These are phyloP conservation scores for Hippocampus comes DNA, from an alignment of 2,113 vertebrate species.

Conservation along the genomic window DNA sequence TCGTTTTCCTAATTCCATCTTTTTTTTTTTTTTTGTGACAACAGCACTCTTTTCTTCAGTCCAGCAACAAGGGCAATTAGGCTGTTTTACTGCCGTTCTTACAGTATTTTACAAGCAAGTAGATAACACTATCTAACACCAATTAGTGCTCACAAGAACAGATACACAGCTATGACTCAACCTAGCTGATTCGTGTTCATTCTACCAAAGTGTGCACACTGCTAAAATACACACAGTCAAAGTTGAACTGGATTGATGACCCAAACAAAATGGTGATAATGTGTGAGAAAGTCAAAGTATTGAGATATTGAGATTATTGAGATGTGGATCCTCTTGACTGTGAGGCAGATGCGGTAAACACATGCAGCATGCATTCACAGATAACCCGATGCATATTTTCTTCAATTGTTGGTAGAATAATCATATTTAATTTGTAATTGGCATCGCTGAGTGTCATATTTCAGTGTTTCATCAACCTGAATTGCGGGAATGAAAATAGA, in stretches of 20 bases:
- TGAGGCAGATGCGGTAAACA: background rate
- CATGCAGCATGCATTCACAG: background rate
- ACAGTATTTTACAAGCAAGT: conserved; percentile 38
- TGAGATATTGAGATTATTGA: too few relatives aligned
- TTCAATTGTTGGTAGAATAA: background rate
- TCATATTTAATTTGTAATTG: too few relatives aligned
- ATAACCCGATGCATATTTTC: background rate
- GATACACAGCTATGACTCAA: conserved; percentile 1
- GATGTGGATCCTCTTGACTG: background rate
- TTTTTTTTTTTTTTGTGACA: conserved; percentile 7
- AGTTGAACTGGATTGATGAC: background rate
- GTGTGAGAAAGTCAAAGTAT: background rate
- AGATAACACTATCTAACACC: conserved; percentile 46
- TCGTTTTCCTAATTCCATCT: conserved; percentile 4
- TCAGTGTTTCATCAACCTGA: background rate
- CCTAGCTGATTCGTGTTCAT: background rate
- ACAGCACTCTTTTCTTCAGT: conserved; percentile 33
- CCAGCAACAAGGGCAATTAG: conserved; percentile 41
- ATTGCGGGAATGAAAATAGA: background rate
- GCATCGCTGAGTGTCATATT: too few relatives aligned
- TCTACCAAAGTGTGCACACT: background rate
- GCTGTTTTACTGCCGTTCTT: conserved; percentile 49
- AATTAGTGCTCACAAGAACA: conserved; percentile 43
- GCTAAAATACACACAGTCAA: background rate
- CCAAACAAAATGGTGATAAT: background rate